Evolutionary conservation across 2,888 invertebrate species (phyloP).

Genomic region (Nomada fucata): DNA sequence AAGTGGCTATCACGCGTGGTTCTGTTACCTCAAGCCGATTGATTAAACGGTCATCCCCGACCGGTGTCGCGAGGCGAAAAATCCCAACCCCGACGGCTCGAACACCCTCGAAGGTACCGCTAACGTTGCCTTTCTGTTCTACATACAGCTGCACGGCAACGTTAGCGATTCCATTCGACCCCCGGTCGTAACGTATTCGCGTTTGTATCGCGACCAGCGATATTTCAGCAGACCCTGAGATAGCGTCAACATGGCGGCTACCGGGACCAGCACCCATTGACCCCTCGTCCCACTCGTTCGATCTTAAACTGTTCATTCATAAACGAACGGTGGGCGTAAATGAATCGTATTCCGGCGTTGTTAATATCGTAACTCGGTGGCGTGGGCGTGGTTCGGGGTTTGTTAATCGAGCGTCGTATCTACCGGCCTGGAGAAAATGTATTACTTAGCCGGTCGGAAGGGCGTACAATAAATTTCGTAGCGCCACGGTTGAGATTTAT

Average conservation of each 20-base stretch:
- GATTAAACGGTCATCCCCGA: too few relatives aligned
- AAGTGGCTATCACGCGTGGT: too few relatives aligned
- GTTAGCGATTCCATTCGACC: neutral
- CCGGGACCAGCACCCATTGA: conserved; percentile 72
- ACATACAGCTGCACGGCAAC: neutral
- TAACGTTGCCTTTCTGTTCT: neutral
- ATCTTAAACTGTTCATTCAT: conserved; percentile 75
- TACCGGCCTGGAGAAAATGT: conserved; percentile 69
- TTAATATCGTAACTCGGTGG: conserved; percentile 74
- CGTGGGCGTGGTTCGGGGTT: conserved; percentile 70
- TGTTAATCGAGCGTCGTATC: conserved; percentile 73
- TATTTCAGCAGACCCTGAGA: conserved; percentile 75
- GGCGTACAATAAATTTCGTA: conserved; percentile 67
- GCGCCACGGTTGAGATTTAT: conserved; percentile 64
- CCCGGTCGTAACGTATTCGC: conserved; percentile 64
- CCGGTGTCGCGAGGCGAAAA: too few relatives aligned
- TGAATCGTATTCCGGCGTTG: conserved; percentile 76
- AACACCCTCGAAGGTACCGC: too few relatives aligned
- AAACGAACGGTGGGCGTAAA: conserved; percentile 74
- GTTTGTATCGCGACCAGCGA: conserved; percentile 63
- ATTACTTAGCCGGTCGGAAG: conserved; percentile 70
- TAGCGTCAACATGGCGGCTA: conserved; percentile 74
- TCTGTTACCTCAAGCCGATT: too few relatives aligned
- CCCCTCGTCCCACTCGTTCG: conserved; percentile 72
- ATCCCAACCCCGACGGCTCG: too few relatives aligned